A percentile compares a stretch with the other conserved stretches of the same genome.
These are phyloP conservation scores for Agrochola lota DNA, from an alignment of 2,888 invertebrate species.

Conservation along the genomic window DNA sequence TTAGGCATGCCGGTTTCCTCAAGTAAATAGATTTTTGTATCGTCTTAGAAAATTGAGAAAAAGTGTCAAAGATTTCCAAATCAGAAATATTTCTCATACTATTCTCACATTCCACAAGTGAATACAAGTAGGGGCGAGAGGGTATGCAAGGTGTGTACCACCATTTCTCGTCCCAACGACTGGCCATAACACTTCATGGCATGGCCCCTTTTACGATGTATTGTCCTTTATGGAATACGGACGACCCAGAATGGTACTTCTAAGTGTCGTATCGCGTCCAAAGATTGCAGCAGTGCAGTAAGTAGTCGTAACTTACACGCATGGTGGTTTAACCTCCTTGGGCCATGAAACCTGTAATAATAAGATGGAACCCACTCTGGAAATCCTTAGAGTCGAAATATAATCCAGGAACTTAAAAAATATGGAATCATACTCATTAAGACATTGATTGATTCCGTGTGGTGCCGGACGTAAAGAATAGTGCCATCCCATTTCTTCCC, in stretches of 20 bases:
- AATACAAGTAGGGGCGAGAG: constrained; percentile 5
- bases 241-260: constrained; percentile 55
- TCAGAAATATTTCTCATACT: background rate
- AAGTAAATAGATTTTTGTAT: background rate
- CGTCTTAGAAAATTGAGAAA: background rate
- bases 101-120: background rate
- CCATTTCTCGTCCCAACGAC: constrained; percentile 51
- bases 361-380: background rate
- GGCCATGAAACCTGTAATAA: constrained; percentile 6
- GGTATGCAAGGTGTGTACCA: constrained; percentile 46
- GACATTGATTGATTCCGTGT: too few species aligned
- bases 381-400: background rate
- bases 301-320: constrained; percentile 38
- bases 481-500: too few species aligned
- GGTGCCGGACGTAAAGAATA: too few species aligned
- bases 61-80: background rate
- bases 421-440: background rate
- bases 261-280: constrained; percentile 40
- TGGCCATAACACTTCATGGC: constrained; percentile 58
- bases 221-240: constrained; percentile 66
- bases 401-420: background rate
- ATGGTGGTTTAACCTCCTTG: constrained; percentile 12
- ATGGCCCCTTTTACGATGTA: constrained; percentile 65
- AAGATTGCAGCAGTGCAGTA: constrained; percentile 54
- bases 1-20: too few species aligned